Percentiles rank a stretch among this genome's conserved stretches.
Conservation (phyloP, 2,797 vertebrate genomes). For the Brachymystax lenok region DNA sequence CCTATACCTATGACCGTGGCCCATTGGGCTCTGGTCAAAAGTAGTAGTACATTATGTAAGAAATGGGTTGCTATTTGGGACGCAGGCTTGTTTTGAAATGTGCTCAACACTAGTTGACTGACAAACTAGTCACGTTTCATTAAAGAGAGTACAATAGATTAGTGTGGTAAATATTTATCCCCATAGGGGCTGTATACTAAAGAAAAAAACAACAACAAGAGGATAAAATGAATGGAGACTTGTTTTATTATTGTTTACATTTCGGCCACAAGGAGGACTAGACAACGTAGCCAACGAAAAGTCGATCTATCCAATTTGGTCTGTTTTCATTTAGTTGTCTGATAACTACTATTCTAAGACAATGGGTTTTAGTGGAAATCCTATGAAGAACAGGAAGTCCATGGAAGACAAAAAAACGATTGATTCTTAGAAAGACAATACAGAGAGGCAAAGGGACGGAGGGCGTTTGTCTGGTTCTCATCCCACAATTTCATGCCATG, state of each 20-base stretch:
- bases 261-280: background rate
- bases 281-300: too few relatives aligned
- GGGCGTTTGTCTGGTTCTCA: background rate
- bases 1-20: background rate
- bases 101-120: background rate
- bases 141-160: background rate
- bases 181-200: background rate
- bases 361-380: background rate
- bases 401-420: background rate
- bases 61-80: too few relatives aligned
- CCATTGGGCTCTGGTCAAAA: too few relatives aligned
- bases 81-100: background rate
- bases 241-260: conserved; percentile 1
- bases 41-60: too few relatives aligned
- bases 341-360: background rate
- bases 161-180: background rate
- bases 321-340: background rate
- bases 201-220: background rate
- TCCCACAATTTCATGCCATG: background rate
- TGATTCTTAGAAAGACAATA: background rate
- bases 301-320: background rate
- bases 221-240: conserved; percentile 4
- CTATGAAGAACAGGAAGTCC: background rate
- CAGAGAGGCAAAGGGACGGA: background rate
- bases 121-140: background rate